Conservation (phyloP, 2,797 vertebrate genomes). For the Diplodus puntazzo region DNA sequence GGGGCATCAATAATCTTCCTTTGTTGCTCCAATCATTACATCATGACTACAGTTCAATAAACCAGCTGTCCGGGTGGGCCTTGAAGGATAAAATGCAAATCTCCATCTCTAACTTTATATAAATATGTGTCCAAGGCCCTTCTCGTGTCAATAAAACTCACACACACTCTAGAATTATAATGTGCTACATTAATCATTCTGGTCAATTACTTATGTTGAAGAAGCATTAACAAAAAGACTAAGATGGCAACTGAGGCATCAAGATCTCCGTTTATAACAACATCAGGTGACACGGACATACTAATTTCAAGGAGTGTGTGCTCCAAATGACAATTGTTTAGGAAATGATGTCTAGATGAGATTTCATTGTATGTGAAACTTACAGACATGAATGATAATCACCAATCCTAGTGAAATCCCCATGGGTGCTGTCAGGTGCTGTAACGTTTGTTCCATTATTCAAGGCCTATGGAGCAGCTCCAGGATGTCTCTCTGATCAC, state of each 20-base stretch:
- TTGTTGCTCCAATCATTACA: too few relatives aligned
- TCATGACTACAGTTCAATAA: too few relatives aligned
- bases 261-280: background rate
- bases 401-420: background rate
- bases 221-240: background rate
- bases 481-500: background rate
- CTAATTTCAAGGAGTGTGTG: too few relatives aligned
- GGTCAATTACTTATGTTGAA: conserved; percentile 15
- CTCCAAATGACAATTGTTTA: background rate
- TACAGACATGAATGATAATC: conserved; percentile 9
- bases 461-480: background rate
- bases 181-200: background rate
- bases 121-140: too few relatives aligned
- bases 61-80: too few relatives aligned
- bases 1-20: too few relatives aligned
- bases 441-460: conserved; percentile 16
- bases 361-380: background rate
- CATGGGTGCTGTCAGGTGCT: background rate
- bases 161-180: background rate
- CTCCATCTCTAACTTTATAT: too few relatives aligned
- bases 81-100: too few relatives aligned
- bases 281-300: background rate
- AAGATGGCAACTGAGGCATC: conserved; percentile 13
- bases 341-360: conserved; percentile 3
- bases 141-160: too few relatives aligned